Base-by-base conservation (phyloP, 1,140 invertebrate genomes). In the Eciton burchellii region DNA sequence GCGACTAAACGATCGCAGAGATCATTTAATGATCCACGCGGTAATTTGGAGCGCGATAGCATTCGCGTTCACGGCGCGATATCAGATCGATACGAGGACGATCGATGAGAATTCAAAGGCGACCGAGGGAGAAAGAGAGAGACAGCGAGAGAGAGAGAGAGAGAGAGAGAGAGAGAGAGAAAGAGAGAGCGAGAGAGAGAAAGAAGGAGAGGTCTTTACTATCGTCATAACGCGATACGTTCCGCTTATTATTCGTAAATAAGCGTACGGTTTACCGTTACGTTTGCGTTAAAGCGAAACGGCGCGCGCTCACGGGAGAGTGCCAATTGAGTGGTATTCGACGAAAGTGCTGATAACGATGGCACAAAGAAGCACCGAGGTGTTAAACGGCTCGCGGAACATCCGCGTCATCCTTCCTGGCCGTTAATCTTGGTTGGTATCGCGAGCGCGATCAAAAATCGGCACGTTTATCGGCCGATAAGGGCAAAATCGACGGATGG, bases 341-440 rank as follows among this genome's bases (percentile, higher is more conserved):
- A 26, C 52, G 41, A 66, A 14, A n/a, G 11, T 9, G n/a, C 11
- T 21, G 63, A 11, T 6, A 29, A n/a, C n/a, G 21, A 47, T 63
- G 52, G 68, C 43, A 68, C 56, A 57, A 35, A 57, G 54, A 62
- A n/a, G 56, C 45, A 74, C 47, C 12, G 57, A 49, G 56, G 21
- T 66, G 49, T 29, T 70, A 70, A 79, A 79, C 66, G 54, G 65
- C 70, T 21, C 41, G 35, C 35, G 21, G 12, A 70, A 68, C 41
- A 70, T 6, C 24, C 47, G 49, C 52, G 49, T 70, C 35, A 70
- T 79, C 52, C 6, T 79, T 57, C 24, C 63, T 68, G 47, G 74
- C 21, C 26, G 63, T 79, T 79, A 79, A 79, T 56, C 74, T 79
- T 79, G 21, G 74, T 70, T 79, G 63, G 12, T 79, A 79, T 79